These are phyloP conservation scores for Kryphioiulus occultus DNA, from an alignment of 2,888 invertebrate genomes.

Conservation along the genomic window DNA sequence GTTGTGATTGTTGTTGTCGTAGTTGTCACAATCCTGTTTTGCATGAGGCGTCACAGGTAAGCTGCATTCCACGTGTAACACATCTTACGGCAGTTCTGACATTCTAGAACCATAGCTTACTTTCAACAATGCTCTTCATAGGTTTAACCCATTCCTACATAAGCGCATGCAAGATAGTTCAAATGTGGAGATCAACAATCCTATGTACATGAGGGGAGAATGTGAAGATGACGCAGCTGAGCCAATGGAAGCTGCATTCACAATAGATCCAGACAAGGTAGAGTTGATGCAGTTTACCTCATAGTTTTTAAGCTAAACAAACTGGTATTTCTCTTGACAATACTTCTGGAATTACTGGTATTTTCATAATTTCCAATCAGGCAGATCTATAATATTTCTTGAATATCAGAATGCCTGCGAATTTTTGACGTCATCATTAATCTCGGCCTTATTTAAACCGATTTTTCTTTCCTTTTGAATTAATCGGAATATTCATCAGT, in stretches of 20 bases:
- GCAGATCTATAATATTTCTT: too few relatives aligned
- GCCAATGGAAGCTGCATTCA: conserved; percentile 65
- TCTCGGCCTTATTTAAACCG: too few relatives aligned
- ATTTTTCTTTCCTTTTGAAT: too few relatives aligned
- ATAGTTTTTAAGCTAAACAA: background rate
- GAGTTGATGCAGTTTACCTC: conserved; percentile 31
- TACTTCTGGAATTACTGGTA: background rate
- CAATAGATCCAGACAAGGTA: conserved; percentile 71
- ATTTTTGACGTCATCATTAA: too few relatives aligned
- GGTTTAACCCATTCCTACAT: conserved; percentile 76
- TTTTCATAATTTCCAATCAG: background rate
- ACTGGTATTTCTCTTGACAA: too few relatives aligned
- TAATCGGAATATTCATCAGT: too few relatives aligned
- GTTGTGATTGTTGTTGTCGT: conserved; percentile 24
- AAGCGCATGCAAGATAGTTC: conserved; percentile 79
- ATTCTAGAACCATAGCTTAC: background rate
- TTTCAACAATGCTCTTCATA: conserved; percentile 57
- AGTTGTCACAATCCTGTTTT: conserved; percentile 4
- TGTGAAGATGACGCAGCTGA: conserved; percentile 65
- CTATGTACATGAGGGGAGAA: conserved; percentile 81
- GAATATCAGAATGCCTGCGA: too few relatives aligned
- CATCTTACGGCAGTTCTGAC: background rate
- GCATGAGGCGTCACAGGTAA: conserved; percentile 31
- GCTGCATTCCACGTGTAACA: background rate
- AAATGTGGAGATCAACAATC: conserved; percentile 81